phyloP scores from a whole-genome alignment of 1,140 invertebrate genomes.

The Hylaeus volcanicus region DNA sequence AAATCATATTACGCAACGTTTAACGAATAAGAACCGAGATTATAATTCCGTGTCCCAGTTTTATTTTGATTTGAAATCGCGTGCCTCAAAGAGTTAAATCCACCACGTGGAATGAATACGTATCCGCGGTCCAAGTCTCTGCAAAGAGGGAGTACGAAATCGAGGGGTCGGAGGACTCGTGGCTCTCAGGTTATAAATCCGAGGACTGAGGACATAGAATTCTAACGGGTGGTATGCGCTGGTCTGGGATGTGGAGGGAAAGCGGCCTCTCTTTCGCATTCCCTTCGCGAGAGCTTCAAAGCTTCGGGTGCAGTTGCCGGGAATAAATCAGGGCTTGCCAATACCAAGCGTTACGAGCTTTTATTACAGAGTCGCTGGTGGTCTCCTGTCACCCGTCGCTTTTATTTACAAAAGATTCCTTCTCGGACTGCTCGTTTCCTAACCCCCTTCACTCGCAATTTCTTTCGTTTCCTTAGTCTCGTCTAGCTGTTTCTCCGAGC shows the following conservation, averaged over 20 bases:
- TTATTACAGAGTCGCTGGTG: constrained; percentile 70
- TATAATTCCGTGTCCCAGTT: too few species aligned
- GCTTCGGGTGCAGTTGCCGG: constrained; percentile 55
- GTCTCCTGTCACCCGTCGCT: constrained; percentile 37
- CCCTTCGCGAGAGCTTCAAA: constrained; percentile 9
- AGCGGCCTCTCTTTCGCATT: background rate
- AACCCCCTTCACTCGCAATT: background rate
- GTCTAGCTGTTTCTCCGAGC: background rate
- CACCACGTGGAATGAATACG: background rate
- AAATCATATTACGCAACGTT: too few species aligned
- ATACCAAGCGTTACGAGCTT: constrained; percentile 73
- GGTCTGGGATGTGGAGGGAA: background rate
- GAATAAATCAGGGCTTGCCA: constrained; percentile 76
- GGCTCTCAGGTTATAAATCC: constrained; percentile 1
- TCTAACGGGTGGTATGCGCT: constrained; percentile 37
- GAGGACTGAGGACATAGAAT: background rate
- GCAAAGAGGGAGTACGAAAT: background rate
- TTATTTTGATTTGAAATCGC: too few species aligned
- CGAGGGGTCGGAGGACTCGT: background rate
- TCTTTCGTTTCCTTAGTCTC: background rate
- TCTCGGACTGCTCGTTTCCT: constrained; percentile 1
- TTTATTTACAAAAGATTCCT: constrained; percentile 62
- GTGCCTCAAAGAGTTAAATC: background rate
- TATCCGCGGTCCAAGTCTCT: background rate
- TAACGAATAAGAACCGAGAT: too few species aligned